These are phyloP conservation scores for Drosophila bocki DNA, from an alignment of 1,140 invertebrate genomes.

Conservation along the genomic window DNA sequence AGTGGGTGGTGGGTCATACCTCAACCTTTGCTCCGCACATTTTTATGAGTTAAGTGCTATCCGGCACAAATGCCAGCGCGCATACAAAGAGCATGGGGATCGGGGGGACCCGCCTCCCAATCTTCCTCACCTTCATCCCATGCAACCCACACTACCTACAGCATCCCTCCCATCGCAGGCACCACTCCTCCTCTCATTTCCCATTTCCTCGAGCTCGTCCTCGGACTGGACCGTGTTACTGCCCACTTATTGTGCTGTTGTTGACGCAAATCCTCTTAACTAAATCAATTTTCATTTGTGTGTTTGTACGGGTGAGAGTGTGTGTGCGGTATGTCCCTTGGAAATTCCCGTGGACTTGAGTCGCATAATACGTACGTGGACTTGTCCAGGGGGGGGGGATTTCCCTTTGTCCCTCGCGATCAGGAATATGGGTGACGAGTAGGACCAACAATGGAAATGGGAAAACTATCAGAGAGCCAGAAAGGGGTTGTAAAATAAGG, in stretches of 20 bases:
- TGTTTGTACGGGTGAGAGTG: constrained; percentile 42
- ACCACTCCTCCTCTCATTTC: background rate
- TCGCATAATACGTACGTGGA: constrained; percentile 54
- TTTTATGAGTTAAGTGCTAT: constrained; percentile 82
- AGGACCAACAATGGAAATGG: background rate
- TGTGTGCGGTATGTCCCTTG: constrained; percentile 18
- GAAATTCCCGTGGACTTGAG: constrained; percentile 58
- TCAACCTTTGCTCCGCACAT: constrained; percentile 63
- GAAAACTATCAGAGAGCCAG: background rate
- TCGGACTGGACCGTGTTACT: constrained; percentile 64
- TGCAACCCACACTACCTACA: background rate
- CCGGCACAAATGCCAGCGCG: constrained; percentile 55
- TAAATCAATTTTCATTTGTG: constrained; percentile 83
- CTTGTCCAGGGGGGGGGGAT: background rate
- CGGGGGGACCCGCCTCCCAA: constrained; percentile 4
- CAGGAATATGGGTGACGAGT: background rate
- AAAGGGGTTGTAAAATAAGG: background rate
- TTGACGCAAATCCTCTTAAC: constrained; percentile 83
- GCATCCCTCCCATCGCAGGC: background rate
- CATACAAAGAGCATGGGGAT: constrained; percentile 16
- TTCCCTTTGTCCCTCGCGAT: constrained; percentile 5
- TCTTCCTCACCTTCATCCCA: constrained; percentile 43
- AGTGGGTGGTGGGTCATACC: background rate
- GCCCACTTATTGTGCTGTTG: constrained; percentile 81
- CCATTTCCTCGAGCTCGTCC: constrained; percentile 18